Percentiles rank a stretch among this genome's conserved stretches.
Evolutionary conservation across 2,888 invertebrate species (phyloP).

Genomic region (Caenorhabditis afra): DNA sequence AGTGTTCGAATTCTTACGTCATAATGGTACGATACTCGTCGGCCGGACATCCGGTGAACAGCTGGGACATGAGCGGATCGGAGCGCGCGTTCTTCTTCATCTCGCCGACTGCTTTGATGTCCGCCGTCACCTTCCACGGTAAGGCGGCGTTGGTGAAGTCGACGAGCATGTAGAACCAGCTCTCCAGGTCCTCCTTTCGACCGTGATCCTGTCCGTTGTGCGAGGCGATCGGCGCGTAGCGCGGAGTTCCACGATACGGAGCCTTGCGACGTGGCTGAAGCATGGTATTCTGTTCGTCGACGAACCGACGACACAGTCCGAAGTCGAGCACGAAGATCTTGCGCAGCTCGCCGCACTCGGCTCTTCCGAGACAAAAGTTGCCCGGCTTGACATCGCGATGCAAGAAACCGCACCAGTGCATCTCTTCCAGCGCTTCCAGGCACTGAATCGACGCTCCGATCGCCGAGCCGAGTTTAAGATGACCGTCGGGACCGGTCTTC

Average conservation of each 20-base stretch:
- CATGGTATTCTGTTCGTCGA: constrained; percentile 67
- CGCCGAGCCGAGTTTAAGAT: constrained; percentile 72
- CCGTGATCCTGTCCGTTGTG: constrained; percentile 70
- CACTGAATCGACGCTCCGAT: constrained; percentile 74
- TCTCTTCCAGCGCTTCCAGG: constrained; percentile 76
- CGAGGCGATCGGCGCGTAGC: constrained; percentile 74
- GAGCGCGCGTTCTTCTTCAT: constrained; percentile 56
- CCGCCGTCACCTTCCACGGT: constrained; percentile 73
- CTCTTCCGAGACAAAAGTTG: constrained; percentile 75
- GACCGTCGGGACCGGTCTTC: constrained; percentile 64
- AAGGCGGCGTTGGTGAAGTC: constrained; percentile 75
- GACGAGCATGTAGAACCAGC: constrained; percentile 76
- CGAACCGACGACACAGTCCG: constrained; percentile 72
- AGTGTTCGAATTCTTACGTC: constrained; percentile 23
- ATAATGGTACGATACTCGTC: constrained; percentile 61
- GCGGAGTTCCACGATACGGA: constrained; percentile 74
- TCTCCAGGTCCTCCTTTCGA: constrained; percentile 73
- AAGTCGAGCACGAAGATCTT: constrained; percentile 77
- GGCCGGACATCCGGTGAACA: constrained; percentile 57
- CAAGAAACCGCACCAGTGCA: constrained; percentile 71
- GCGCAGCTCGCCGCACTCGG: constrained; percentile 70
- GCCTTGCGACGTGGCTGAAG: constrained; percentile 70
- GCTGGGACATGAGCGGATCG: constrained; percentile 43
- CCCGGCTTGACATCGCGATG: constrained; percentile 71
- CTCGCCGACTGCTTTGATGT: constrained; percentile 70